These are phyloP conservation scores for Xestia rhomboidea DNA, from an alignment of 2,888 invertebrate species.

Conservation along the genomic window DNA sequence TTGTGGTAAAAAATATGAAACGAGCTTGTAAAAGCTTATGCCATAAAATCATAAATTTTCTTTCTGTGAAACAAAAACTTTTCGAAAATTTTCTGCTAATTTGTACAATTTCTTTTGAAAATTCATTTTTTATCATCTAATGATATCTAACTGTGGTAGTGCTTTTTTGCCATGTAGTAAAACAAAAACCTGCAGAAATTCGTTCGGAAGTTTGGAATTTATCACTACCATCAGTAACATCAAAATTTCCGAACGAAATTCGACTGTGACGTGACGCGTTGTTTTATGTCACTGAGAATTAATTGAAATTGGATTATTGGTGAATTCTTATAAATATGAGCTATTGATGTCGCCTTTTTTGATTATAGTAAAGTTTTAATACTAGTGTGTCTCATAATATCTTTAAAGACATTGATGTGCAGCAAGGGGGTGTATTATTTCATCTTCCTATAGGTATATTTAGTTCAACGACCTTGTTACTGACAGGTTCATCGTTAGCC, in stretches of 20 bases:
- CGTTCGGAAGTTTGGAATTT: constrained; percentile 15
- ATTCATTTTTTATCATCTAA: not conserved
- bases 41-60: not conserved
- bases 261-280: constrained; percentile 84
- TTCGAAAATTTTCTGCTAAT: not conserved
- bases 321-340: constrained; percentile 61
- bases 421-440: constrained; percentile 79
- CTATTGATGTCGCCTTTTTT: constrained; percentile 48
- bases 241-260: constrained; percentile 71
- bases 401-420: constrained; percentile 70
- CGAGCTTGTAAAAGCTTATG: accelerated
- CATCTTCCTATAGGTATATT: constrained; percentile 86
- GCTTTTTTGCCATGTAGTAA: not conserved
- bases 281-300: constrained; percentile 80
- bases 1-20: not conserved
- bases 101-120: not conserved
- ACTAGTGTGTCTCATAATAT: constrained; percentile 71
- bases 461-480: constrained; percentile 91
- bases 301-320: constrained; percentile 72
- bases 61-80: not conserved
- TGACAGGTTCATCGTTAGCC: constrained; percentile 90
- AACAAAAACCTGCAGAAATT: not conserved
- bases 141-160: not conserved
- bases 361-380: constrained; percentile 51
- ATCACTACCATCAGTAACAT: not conserved